Conservation (phyloP, 2,888 invertebrate genomes). For the Ochlodes sylvanus region DNA sequence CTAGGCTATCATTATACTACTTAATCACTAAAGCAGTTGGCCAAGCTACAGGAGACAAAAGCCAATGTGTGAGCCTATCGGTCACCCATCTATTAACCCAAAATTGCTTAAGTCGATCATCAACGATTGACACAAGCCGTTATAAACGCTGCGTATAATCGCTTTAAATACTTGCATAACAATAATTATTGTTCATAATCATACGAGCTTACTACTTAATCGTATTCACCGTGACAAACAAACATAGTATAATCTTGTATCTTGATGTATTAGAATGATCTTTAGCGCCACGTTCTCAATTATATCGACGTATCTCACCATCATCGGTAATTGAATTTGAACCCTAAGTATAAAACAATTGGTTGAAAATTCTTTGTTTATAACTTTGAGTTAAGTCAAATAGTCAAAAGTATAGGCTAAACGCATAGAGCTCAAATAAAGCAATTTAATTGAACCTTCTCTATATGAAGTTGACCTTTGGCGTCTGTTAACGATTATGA, state of each 20-base stretch:
- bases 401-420: background rate
- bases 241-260: slow-evolving; percentile 28
- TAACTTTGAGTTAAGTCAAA: background rate
- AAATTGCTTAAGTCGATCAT: background rate
- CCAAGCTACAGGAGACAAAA: too few species aligned
- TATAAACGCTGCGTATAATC: slow-evolving; percentile 27
- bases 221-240: slow-evolving; percentile 35
- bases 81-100: background rate
- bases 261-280: slow-evolving; percentile 31
- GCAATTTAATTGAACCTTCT: slow-evolving; percentile 36
- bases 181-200: slow-evolving; percentile 28
- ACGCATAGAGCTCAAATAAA: slow-evolving; percentile 29
- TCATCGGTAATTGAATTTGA: background rate
- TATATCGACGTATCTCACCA: background rate
- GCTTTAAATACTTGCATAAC: slow-evolving; percentile 20
- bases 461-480: slow-evolving; percentile 33
- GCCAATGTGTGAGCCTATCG: too few species aligned
- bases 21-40: too few species aligned
- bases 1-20: too few species aligned
- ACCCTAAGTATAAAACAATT: background rate
- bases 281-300: slow-evolving; percentile 5
- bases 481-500: slow-evolving; percentile 35
- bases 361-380: background rate
- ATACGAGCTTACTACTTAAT: slow-evolving; percentile 28
- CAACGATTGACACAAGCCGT: background rate